Evolutionary conservation across 2,113 vertebrate species (phyloP).

Genomic region (Edolisoma coerulescens): DNA sequence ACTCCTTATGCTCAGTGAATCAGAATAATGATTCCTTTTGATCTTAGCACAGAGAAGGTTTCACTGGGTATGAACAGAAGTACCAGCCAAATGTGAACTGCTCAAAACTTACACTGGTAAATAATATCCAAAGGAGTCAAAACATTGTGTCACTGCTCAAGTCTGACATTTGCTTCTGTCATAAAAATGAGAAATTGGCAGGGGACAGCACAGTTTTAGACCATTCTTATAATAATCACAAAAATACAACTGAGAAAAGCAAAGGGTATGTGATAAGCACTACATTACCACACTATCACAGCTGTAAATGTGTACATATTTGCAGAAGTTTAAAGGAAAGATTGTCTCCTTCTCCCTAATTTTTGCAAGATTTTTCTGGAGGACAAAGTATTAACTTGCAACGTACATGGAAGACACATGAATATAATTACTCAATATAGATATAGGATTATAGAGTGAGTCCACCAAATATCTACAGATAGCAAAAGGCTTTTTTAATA

Average conservation of each 20-base stretch:
- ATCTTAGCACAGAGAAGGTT: not conserved
- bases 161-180: not conserved
- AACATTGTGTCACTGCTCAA: slow-evolving; percentile 19
- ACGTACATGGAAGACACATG: not conserved
- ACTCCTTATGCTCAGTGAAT: not conserved
- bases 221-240: not conserved
- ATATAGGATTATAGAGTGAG: not conserved
- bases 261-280: not conserved
- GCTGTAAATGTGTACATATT: not conserved
- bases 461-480: not conserved
- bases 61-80: not conserved
- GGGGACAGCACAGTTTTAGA: not conserved
- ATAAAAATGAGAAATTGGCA: not conserved
- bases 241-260: not conserved
- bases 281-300: not conserved
- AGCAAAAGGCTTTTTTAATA: not conserved
- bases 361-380: not conserved
- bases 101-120: slow-evolving; percentile 29
- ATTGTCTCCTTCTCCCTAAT: not conserved
- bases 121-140: not conserved
- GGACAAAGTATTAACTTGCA: not conserved
- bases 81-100: not conserved
- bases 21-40: slow-evolving; percentile 10
- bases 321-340: not conserved
- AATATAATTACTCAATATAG: not conserved